These are phyloP conservation scores for Micropterix aruncella DNA, from an alignment of 2,888 invertebrate genomes.

Conservation along the genomic window DNA sequence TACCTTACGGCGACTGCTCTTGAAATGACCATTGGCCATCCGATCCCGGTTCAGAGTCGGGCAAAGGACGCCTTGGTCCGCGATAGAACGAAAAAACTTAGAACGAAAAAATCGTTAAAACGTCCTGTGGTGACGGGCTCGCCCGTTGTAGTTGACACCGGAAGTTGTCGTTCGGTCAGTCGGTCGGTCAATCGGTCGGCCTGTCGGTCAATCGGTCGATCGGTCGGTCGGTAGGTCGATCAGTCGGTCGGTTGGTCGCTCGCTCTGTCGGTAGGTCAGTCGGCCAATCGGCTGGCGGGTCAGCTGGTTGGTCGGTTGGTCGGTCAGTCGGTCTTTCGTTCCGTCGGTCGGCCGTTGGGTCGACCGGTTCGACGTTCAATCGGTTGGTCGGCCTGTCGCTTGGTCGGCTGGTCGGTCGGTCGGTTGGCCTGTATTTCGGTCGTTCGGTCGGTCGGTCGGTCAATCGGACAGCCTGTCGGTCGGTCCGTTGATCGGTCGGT, in stretches of 20 bases:
- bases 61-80: too few relatives aligned
- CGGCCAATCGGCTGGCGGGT: not conserved
- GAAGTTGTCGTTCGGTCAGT: too few relatives aligned
- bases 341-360: not conserved
- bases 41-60: too few relatives aligned
- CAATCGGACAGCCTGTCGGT: not conserved
- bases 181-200: too few relatives aligned
- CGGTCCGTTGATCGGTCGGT: too few relatives aligned
- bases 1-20: too few relatives aligned
- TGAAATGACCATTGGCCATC: too few relatives aligned
- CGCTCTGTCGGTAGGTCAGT: not conserved
- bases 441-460: not conserved
- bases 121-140: too few relatives aligned
- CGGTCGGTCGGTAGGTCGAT: not conserved
- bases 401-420: slow-evolving; percentile 1
- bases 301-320: slow-evolving; percentile 1
- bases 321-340: not conserved
- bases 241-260: not conserved
- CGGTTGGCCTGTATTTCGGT: not conserved
- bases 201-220: too few relatives aligned
- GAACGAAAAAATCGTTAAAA: too few relatives aligned
- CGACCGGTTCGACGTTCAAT: not conserved
- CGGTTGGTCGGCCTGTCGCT: not conserved
- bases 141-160: too few relatives aligned
- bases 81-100: too few relatives aligned